A percentile compares a stretch with the other conserved stretches of the same genome.
phyloP scores from a whole-genome alignment of 2,888 invertebrate genomes.

The Andrena marginata region DNA sequence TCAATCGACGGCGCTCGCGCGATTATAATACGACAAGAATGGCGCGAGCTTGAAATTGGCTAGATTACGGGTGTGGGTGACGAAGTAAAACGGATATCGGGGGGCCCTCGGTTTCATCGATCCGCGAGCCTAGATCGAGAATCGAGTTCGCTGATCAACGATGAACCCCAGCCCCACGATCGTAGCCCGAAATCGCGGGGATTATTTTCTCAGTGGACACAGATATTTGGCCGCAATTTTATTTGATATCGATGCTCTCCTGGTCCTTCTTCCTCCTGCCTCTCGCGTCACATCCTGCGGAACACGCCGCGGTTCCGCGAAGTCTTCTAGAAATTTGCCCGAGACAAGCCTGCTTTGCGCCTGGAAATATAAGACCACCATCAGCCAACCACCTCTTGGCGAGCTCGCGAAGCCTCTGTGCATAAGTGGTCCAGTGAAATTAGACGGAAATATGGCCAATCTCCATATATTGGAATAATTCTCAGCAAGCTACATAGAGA shows the following conservation, averaged over 20 bases:
- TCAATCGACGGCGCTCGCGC: too few relatives aligned
- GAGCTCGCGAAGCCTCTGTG: too few relatives aligned
- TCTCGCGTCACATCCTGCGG: background rate
- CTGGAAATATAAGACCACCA: background rate
- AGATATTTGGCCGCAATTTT: constrained; percentile 9
- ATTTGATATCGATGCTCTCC: background rate
- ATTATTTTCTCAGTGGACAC: background rate
- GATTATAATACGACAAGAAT: constrained; percentile 9
- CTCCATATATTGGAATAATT: too few relatives aligned
- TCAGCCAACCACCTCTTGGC: background rate
- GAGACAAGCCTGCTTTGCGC: constrained; percentile 11
- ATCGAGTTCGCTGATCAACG: constrained; percentile 16
- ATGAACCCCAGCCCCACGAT: constrained; percentile 10
- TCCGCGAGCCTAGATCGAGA: background rate
- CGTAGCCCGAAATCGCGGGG: background rate
- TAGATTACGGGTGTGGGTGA: too few relatives aligned
- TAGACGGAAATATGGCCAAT: too few relatives aligned
- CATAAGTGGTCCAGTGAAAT: too few relatives aligned
- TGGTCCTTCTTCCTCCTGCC: background rate
- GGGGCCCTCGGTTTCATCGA: too few relatives aligned
- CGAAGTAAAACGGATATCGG: too few relatives aligned
- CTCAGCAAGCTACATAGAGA: too few relatives aligned
- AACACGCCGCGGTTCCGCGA: background rate
- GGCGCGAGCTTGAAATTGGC: too few relatives aligned
- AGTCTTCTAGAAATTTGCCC: background rate